Evolutionary conservation across 2,888 invertebrate genomes (phyloP), one percentile per base, ranked within the genome.

Genomic region (Sabellastarte sp.): DNA sequence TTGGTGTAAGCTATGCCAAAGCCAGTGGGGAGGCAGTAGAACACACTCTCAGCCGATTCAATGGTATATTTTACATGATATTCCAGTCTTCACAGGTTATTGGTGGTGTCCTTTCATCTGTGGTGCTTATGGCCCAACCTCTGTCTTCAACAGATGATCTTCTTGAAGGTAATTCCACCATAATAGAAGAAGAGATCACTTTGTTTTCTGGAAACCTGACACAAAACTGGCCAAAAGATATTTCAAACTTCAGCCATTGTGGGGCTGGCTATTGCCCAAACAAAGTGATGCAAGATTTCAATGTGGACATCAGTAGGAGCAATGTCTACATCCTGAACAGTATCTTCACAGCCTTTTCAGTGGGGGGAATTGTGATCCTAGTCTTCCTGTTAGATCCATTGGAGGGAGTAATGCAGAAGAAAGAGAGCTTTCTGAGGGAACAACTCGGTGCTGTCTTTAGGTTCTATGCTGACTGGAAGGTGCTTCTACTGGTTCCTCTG

Each of bases 1-100:
- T 81, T 3, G 77, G 79, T 1, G 61, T 73, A 2, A 73, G 76
- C 26, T 77, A 77, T 63, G 74, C 80, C 0, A 59, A 68, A 3
- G 69, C 71, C 59, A 75, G 73, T 41, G 70, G 69, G 24, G 69
- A 79, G 57, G 64, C 67, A 24, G 63, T 75, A 3, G 73, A 73
- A 20, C 63, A 72, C 57, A 74, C 78, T 1, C 73, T 79, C 33
- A 76, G 76, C 57, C 75, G 72, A 50, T 82, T 77, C 68, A 80
- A 79, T 66, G 81, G 82, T 2, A 73, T 79, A 32, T 78, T 80
- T 63, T 80, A 77, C 63, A 69, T 80, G 51, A 74, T 78, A 51
- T 75, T 75, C 57, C 80, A 80, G 64, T 68, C 74, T 20, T 73
- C 78, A 3, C 76, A 78, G 60, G 75, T 81, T 20, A 51, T 67